Percentiles rank a stretch among this genome's conserved stretches.
Conservation (phyloP, 2,797 vertebrate genomes). For the Galago senegalensis region DNA sequence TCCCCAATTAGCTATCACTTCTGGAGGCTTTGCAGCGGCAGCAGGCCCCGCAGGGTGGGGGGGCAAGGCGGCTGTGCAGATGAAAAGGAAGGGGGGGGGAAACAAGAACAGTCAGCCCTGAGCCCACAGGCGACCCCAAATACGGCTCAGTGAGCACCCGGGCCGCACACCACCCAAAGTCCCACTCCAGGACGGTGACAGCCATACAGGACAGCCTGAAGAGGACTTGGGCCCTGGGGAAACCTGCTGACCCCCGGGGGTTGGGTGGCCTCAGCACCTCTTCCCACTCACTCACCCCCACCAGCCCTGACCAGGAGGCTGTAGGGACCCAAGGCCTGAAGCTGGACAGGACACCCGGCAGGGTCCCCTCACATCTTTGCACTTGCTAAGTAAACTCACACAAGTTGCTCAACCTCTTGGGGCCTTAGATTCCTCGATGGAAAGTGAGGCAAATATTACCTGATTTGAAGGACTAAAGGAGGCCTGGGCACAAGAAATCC, state of each 20-base stretch:
- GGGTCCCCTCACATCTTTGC: neutral
- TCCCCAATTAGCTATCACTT: constrained; percentile 94
- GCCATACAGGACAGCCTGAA: neutral
- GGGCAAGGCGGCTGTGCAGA: constrained; percentile 42
- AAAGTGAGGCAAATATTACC: neutral
- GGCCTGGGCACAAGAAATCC: neutral
- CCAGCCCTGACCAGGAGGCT: too few relatives aligned
- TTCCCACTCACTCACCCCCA: neutral
- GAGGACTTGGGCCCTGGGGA: too few relatives aligned
- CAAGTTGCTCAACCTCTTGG: accelerated
- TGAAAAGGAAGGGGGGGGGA: constrained; percentile 66
- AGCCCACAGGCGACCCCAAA: constrained; percentile 84
- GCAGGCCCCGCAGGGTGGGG: constrained; percentile 26
- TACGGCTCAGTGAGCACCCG: constrained; percentile 69
- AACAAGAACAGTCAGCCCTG: constrained; percentile 70
- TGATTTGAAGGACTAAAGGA: neutral
- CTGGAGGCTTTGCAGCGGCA: constrained; percentile 90
- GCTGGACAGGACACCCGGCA: neutral
- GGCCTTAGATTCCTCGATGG: accelerated
- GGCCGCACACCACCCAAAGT: constrained; percentile 37
- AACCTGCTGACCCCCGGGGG: too few relatives aligned
- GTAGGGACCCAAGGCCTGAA: accelerated
- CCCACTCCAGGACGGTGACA: neutral
- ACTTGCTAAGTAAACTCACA: accelerated
- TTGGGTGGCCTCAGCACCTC: neutral